These are phyloP conservation scores for Parasteatoda lunata DNA, from an alignment of 2,888 invertebrate genomes.

Conservation along the genomic window DNA sequence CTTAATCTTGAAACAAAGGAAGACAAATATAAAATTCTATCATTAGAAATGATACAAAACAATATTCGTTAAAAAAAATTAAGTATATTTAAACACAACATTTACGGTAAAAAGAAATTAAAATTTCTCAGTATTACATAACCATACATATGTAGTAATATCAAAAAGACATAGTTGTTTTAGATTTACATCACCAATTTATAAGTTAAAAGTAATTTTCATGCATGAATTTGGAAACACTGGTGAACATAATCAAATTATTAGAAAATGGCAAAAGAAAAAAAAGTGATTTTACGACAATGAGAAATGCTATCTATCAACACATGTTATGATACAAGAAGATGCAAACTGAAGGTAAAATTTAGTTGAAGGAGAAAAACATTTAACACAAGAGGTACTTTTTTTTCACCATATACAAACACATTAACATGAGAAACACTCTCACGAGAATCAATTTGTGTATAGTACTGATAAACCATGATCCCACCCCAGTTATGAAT, in stretches of 20 bases:
- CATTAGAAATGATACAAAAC: no score
- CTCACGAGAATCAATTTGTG: slow-evolving; percentile 39
- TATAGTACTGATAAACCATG: slow-evolving; percentile 53
- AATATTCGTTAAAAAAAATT: no score
- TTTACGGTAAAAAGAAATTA: no score
- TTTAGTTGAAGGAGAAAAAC: neutral
- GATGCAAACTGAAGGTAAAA: slow-evolving; percentile 26
- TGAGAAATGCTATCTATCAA: slow-evolving; percentile 52
- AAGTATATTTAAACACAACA: no score
- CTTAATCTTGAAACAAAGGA: no score
- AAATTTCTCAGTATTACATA: no score
- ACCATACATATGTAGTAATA: no score
- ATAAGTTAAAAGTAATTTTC: no score
- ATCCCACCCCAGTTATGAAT: slow-evolving; percentile 55
- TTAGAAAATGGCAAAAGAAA: neutral
- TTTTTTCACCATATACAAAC: slow-evolving; percentile 41
- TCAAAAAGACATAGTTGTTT: no score
- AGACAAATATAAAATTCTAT: no score
- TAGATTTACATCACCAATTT: no score
- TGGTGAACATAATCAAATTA: neutral
- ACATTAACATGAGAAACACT: slow-evolving; percentile 36
- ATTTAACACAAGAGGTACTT: slow-evolving; percentile 48
- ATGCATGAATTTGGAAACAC: no score
- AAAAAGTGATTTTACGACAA: slow-evolving; percentile 15
- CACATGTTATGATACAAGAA: slow-evolving; percentile 63